Conservation (phyloP, 2,888 invertebrate species). For the Chloroclystis v-ata region DNA sequence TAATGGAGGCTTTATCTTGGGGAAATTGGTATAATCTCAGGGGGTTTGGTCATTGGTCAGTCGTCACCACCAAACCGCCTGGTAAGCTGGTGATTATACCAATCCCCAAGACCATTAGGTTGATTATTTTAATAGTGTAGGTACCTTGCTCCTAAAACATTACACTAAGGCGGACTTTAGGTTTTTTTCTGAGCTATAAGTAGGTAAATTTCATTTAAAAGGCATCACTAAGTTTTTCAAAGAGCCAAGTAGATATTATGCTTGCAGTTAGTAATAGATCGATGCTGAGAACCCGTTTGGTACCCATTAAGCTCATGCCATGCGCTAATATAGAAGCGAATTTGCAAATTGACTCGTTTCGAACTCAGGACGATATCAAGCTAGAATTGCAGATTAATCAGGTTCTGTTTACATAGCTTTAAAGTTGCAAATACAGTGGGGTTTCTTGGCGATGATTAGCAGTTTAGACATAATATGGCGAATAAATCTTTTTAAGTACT, state of each 20-base stretch:
- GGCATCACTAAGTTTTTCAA: too few species aligned
- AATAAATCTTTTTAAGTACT: background rate
- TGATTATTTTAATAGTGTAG: too few species aligned
- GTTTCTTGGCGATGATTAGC: background rate
- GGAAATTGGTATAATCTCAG: too few species aligned
- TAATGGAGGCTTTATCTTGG: too few species aligned
- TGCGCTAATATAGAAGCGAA: conserved; percentile 16
- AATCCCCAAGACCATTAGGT: too few species aligned
- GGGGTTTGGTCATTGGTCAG: too few species aligned
- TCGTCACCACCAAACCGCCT: too few species aligned
- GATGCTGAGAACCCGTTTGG: conserved; percentile 6
- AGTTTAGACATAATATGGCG: background rate
- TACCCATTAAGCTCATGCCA: background rate
- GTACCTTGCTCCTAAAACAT: too few species aligned
- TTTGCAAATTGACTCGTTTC: conserved; percentile 13
- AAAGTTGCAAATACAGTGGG: conserved; percentile 1
- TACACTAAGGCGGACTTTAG: too few species aligned
- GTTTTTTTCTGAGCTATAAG: too few species aligned
- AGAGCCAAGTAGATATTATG: background rate
- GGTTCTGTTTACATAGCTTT: background rate
- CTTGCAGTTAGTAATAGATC: background rate
- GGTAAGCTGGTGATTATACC: too few species aligned
- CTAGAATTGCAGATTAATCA: background rate
- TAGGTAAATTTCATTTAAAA: too few species aligned
- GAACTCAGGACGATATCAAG: conserved; percentile 1